Evolutionary conservation across 2,888 invertebrate genomes (phyloP).

Genomic region (Busseola fusca): DNA sequence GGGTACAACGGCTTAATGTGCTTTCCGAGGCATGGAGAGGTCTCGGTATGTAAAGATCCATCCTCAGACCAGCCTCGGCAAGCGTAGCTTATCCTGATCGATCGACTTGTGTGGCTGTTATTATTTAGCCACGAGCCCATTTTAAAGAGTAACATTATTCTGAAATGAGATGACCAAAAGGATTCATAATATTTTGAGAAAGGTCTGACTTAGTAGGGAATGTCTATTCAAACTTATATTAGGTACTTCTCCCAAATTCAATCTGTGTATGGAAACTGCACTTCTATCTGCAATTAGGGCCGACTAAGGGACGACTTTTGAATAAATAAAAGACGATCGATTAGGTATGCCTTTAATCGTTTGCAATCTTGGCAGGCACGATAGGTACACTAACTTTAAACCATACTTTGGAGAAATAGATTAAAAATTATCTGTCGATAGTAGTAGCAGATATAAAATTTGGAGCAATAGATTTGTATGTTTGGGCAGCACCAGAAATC

Average conservation of each 20-base stretch:
- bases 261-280: not conserved
- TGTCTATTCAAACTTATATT: not conserved
- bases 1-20: too few species aligned
- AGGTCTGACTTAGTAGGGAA: not conserved
- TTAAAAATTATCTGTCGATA: too few species aligned
- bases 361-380: not conserved
- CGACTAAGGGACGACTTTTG: not conserved
- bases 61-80: too few species aligned
- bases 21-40: too few species aligned
- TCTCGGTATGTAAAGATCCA: too few species aligned
- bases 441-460: not conserved
- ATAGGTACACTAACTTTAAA: not conserved
- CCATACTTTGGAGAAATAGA: not conserved
- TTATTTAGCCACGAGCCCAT: too few species aligned
- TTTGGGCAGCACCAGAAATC: not conserved
- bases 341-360: not conserved
- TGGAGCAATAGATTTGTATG: not conserved
- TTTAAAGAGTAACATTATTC: too few species aligned
- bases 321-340: not conserved
- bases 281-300: not conserved
- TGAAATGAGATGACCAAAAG: not conserved
- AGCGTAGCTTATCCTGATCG: too few species aligned
- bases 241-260: not conserved
- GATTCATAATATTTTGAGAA: not conserved
- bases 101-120: too few species aligned